Evolutionary conservation across 2,797 vertebrate genomes (phyloP), one percentile per base, ranked within the genome.

Genomic region (Pogoniulus pusillus): DNA sequence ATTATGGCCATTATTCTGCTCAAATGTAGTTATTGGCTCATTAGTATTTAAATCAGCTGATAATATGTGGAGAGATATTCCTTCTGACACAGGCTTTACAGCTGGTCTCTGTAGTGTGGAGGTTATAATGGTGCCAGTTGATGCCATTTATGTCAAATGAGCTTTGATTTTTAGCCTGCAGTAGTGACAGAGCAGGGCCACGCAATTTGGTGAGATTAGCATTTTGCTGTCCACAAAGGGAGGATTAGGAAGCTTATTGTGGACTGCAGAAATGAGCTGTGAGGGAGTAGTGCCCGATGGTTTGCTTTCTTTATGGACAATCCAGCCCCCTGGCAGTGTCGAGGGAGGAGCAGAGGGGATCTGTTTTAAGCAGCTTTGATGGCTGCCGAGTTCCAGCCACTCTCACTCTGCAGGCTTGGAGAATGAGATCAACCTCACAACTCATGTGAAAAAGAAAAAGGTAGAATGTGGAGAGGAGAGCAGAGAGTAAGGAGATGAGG

Each of bases 41-140:
- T 95, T 94, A 95, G 94, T 91, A 89, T 95, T 96, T 91, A 94
- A 96, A 97, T 94, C 95, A 94, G 91, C 87, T 76, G 95, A 59
- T 92, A 76, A 89, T 65, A 35, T 8, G 2, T 49, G 68, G 26
- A 77, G 64, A 88, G 85, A 22, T 17, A 27, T 79, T 75, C 78
- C 91, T 87, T 75, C 77, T 60, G 91, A 85, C 94, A 85, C 71
- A 29, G 74, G 69, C 72, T 91, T 59, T 86, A 30, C 91, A 80
- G 89, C 90, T 78, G 89, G 66, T 49, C 84, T 60, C 62, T 16
- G 86, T 51, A 30, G 91, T 18, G 59, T 23, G 34, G 63, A 81
- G 87, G 45, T 71, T 84, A 60, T 64, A 85, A 87, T 19, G 84
- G 89, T 54, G 68, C 89, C 49, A n/a, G 49, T 43, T 43, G 85